Evolutionary conservation across 1,140 invertebrate species (phyloP).

Genomic region (Ceratina japonica): DNA sequence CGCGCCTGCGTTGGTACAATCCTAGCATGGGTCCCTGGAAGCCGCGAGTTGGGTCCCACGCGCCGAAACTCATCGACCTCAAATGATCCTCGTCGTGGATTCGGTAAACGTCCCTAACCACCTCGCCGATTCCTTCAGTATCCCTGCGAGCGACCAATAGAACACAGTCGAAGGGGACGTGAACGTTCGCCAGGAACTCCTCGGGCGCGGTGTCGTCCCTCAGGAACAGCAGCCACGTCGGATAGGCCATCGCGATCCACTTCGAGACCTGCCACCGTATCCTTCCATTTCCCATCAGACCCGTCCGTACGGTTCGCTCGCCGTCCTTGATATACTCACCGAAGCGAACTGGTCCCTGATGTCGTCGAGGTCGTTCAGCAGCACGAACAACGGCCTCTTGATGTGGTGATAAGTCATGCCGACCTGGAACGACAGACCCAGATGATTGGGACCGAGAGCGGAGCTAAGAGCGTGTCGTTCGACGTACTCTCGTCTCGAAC

Average conservation of each 20-base stretch:
- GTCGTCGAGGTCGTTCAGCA: constrained; percentile 72
- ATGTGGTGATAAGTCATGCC: constrained; percentile 70
- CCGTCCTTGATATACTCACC: constrained; percentile 59
- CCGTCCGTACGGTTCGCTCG: rapidly evolving
- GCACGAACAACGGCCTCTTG: constrained; percentile 75
- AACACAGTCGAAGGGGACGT: constrained; percentile 71
- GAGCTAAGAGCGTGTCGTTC: neutral
- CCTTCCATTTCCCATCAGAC: neutral
- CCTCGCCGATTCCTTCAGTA: constrained; percentile 43
- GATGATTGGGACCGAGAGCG: no score
- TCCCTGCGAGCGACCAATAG: constrained; percentile 64
- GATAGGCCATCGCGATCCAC: constrained; percentile 75
- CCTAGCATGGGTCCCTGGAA: constrained; percentile 59
- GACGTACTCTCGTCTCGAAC: constrained; percentile 63
- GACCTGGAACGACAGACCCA: constrained; percentile 61
- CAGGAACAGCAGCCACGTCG: constrained; percentile 74
- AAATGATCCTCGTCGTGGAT: constrained; percentile 64
- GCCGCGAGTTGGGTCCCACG: constrained; percentile 61
- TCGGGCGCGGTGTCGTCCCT: constrained; percentile 59
- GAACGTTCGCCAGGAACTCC: constrained; percentile 66
- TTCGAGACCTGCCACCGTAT: constrained; percentile 50
- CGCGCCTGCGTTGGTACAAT: constrained; percentile 71
- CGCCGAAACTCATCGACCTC: constrained; percentile 61
- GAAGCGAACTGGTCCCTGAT: constrained; percentile 66
- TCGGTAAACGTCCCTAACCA: constrained; percentile 72